Base-by-base conservation (phyloP, 2,113 vertebrate species). In the Irena cyanogastra region DNA sequence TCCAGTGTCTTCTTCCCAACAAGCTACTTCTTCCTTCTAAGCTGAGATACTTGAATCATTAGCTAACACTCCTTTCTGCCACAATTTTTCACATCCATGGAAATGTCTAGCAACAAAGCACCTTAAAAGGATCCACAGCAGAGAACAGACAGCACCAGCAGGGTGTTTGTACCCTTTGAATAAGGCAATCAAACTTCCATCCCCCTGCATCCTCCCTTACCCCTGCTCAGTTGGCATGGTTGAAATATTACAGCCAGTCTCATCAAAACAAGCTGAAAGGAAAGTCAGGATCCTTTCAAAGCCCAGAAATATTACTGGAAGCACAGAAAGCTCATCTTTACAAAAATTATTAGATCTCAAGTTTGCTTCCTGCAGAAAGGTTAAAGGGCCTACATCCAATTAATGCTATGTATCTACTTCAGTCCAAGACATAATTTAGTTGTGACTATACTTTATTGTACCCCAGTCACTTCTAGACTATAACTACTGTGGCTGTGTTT, bases 311-410 rank as follows among this genome's bases (percentile, higher is more conserved):
- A 96, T 97, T 96, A 96, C 97, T 96, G 96, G 93, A 96, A 97
- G 93, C 56, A 86, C 63, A 90, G 95, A 97, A 96, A 95, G 96
- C 95, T 97, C 96, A 92, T 98, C 97, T 96, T 94, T 89, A 91
- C 83, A 97, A 97, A 98, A 98, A 97, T 97, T 97, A 98, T 98
- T 97, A 94, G 79, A 91, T 89, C 86, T 97, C 92, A 93, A 97
- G 96, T 96, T 97, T 93, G 97, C 97, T 98, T 98, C 97, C 98
- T 97, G 97, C n/a, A 54, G 59, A 90, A 97, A 97, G 97, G 97
- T 97, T 95, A 98, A 95, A 98, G 97, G 97, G 91, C 96, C 74
- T 95, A 68, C 66, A 98, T 97, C 93, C 97, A 98, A 98, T 98
- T 98, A 98, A 96, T 95, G 64, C 89, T 59, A 78, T 87, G 75